Conservation (phyloP, 2,888 invertebrate species). For the Tiliacea aurago region DNA sequence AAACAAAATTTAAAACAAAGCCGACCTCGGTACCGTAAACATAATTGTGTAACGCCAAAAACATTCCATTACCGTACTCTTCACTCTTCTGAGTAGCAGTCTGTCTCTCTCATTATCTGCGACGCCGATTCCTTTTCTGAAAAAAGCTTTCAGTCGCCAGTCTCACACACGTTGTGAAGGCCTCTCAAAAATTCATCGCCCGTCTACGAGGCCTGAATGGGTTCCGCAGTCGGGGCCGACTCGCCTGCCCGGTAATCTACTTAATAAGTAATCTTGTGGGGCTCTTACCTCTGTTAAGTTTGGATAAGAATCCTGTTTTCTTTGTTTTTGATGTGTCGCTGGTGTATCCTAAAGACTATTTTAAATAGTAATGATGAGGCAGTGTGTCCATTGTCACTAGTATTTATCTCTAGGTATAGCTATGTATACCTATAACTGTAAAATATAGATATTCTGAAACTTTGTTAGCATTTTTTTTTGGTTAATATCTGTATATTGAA, state of each 20-base stretch:
- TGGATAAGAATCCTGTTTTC: constrained; percentile 69
- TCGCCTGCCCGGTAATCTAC: constrained; percentile 81
- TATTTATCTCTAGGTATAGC: not conserved
- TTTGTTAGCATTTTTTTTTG: not conserved
- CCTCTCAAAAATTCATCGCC: constrained; percentile 90
- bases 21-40: constrained; percentile 24
- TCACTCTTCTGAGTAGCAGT: constrained; percentile 57
- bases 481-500: not conserved
- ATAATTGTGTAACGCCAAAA: constrained; percentile 58
- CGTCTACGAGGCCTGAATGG: constrained; percentile 85
- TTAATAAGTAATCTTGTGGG: constrained; percentile 85
- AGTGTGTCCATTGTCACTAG: not conserved
- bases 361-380: constrained; percentile 9
- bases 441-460: not conserved
- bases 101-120: constrained; percentile 81
- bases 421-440: too few species aligned
- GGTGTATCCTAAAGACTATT: constrained; percentile 6
- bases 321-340: constrained; percentile 52
- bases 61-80: constrained; percentile 60
- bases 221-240: constrained; percentile 77
- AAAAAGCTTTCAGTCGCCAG: constrained; percentile 80
- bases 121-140: constrained; percentile 83
- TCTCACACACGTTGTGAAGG: constrained; percentile 83
- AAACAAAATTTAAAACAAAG: constrained; percentile 53
- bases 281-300: constrained; percentile 69